Evolutionary conservation across 2,113 vertebrate genomes (phyloP).

Genomic region (Butorides virescens): DNA sequence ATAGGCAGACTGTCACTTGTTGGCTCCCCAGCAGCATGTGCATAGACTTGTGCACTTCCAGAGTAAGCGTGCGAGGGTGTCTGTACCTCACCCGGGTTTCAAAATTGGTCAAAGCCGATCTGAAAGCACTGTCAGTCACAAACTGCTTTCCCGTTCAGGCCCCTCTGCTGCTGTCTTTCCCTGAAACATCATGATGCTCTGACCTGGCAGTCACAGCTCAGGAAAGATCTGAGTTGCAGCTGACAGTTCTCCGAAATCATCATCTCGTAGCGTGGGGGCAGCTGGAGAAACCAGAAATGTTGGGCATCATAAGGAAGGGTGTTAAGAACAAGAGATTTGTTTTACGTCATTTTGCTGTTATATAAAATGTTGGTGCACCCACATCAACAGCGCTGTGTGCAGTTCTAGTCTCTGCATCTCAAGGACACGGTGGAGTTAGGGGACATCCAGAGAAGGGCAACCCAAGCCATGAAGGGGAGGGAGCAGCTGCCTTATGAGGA

Average conservation of each 20-base stretch:
- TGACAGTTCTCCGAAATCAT: slow-evolving; percentile 27
- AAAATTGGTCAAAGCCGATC: not conserved
- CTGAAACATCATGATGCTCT: not conserved
- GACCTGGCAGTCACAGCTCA: not conserved
- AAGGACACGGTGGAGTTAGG: not conserved
- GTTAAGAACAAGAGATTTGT: not conserved
- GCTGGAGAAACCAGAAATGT: not conserved
- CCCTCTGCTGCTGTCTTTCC: slow-evolving; percentile 16
- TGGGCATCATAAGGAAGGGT: not conserved
- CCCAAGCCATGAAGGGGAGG: not conserved
- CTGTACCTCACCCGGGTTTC: rapidly evolving
- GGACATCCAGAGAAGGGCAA: not conserved
- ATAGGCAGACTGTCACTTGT: not conserved
- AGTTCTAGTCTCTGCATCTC: not conserved
- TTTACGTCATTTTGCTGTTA: slow-evolving; percentile 25
- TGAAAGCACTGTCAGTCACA: not conserved
- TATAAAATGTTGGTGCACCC: not conserved
- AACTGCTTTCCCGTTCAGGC: not conserved
- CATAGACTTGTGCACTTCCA: not conserved
- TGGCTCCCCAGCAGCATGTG: not conserved
- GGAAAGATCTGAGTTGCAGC: slow-evolving; percentile 8
- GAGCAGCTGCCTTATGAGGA: not conserved
- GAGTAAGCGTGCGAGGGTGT: not conserved
- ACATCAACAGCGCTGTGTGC: not conserved
- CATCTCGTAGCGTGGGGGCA: not conserved